These are phyloP conservation scores for Gallirallus australis DNA, from an alignment of 2,797 vertebrate species.

Conservation along the genomic window DNA sequence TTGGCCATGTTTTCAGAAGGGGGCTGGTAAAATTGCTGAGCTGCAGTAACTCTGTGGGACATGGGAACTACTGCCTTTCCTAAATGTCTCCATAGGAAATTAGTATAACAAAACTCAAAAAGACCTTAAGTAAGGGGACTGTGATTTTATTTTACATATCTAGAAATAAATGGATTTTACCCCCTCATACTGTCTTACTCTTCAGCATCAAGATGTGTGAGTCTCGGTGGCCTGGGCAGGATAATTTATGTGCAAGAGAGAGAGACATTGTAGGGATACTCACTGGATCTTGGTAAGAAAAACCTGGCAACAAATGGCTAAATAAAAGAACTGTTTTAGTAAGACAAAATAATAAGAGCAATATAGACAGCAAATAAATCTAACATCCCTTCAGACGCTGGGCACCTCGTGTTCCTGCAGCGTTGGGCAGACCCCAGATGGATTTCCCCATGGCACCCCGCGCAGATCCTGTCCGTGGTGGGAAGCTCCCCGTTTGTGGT, in stretches of 20 bases:
- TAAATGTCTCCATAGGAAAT: not conserved
- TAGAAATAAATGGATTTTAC: not conserved
- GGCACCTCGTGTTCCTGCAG: fast-evolving
- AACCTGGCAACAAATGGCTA: not conserved
- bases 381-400: not conserved
- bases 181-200: not conserved
- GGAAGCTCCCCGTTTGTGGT: not conserved
- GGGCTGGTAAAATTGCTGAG: not conserved
- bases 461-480: fast-evolving
- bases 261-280: not conserved
- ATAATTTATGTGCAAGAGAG: not conserved
- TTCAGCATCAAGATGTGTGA: not conserved
- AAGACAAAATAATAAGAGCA: not conserved
- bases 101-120: not conserved
- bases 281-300: not conserved
- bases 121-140: not conserved
- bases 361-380: not conserved
- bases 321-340: not conserved
- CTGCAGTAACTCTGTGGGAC: not conserved
- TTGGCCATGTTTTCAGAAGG: not conserved
- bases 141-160: not conserved
- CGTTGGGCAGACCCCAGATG: fast-evolving
- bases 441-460: not conserved
- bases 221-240: not conserved
- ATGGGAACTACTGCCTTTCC: not conserved